Conservation (phyloP, 2,797 vertebrate genomes). For the Alectoris magna region DNA sequence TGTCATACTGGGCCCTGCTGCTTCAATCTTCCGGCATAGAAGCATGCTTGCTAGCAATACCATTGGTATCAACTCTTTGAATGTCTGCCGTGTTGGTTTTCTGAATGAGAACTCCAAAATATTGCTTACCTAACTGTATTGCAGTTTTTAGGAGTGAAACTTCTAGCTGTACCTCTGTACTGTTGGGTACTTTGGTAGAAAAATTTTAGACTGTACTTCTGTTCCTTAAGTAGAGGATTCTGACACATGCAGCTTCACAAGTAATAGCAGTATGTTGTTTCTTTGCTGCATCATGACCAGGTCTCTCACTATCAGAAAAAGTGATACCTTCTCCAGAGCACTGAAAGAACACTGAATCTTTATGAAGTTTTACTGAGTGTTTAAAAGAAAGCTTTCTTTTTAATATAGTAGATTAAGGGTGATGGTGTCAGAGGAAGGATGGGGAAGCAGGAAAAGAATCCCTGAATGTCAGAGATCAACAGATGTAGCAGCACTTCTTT, state of each 20-base stretch:
- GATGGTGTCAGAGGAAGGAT: not conserved
- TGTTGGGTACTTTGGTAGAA: not conserved
- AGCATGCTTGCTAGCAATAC: not conserved
- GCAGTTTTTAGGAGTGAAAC: not conserved
- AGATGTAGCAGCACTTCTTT: not conserved
- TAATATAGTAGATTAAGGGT: conserved; percentile 22
- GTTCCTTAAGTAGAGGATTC: not conserved
- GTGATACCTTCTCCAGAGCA: not conserved
- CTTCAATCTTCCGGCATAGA: not conserved
- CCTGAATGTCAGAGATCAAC: not conserved
- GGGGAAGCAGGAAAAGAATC: not conserved
- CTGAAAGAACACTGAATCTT: conserved; percentile 7
- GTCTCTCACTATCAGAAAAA: conserved; percentile 10
- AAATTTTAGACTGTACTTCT: not conserved
- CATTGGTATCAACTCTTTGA: not conserved
- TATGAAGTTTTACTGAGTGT: not conserved
- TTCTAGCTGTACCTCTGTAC: not conserved
- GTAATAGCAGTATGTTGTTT: conserved; percentile 30
- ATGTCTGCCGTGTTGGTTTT: not conserved
- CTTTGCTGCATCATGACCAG: not conserved
- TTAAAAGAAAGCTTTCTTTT: conserved; percentile 21
- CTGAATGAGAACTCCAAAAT: not conserved
- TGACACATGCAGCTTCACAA: not conserved
- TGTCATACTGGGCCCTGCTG: not conserved
- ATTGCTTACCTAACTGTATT: not conserved